phyloP scores from a whole-genome alignment of 2,113 vertebrate species.

The Cairina moschata region DNA sequence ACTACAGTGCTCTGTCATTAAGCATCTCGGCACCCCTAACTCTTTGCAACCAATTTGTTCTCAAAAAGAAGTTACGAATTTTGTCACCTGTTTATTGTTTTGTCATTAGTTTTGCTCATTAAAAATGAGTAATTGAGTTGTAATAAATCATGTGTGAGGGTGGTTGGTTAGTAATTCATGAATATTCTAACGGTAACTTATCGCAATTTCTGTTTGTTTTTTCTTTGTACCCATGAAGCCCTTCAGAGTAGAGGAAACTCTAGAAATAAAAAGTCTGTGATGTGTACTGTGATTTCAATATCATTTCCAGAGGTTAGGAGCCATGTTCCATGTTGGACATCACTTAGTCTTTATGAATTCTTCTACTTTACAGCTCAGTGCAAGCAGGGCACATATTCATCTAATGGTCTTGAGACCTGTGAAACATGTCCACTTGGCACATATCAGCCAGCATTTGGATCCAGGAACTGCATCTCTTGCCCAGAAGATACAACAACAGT shows the following conservation, averaged over 20 bases:
- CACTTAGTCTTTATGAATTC: neutral
- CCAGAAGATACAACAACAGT: slow-evolving; percentile 89
- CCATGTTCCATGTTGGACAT: neutral
- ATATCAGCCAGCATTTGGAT: slow-evolving; percentile 86
- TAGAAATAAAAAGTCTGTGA: neutral
- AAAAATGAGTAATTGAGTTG: neutral
- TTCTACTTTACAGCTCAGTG: slow-evolving; percentile 87
- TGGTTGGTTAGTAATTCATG: neutral
- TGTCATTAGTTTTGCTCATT: neutral
- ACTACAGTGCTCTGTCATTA: neutral
- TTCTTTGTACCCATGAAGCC: neutral
- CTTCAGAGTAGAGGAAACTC: neutral
- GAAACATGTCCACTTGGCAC: slow-evolving; percentile 93
- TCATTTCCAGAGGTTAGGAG: neutral
- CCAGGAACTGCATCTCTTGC: slow-evolving; percentile 85
- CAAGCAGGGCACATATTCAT: slow-evolving; percentile 92
- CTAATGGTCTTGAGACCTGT: slow-evolving; percentile 93
- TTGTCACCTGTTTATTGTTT: neutral
- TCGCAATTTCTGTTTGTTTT: neutral
- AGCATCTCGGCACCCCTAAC: neutral
- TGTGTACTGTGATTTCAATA: neutral
- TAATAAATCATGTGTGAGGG: neutral
- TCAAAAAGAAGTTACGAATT: neutral
- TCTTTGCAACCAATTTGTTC: neutral
- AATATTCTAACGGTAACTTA: neutral